Conservation (phyloP, 2,113 vertebrate genomes). For the Crotalus horridus region DNA sequence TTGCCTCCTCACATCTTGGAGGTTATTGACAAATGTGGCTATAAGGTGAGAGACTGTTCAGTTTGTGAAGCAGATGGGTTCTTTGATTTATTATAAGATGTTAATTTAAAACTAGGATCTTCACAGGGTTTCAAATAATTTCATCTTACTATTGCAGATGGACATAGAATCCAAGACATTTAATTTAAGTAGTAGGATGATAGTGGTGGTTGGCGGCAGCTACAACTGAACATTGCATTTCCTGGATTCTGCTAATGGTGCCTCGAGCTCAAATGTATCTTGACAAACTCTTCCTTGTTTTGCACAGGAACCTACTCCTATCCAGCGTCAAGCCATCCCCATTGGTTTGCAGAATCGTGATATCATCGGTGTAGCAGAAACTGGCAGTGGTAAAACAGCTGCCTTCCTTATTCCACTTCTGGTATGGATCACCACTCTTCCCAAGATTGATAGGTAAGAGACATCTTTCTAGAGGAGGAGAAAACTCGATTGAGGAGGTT, state of each 20-base stretch:
- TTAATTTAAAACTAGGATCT: neutral
- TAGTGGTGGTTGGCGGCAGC: no score
- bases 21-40: constrained; percentile 97
- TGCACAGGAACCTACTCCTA: constrained; percentile 89
- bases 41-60: constrained; percentile 78
- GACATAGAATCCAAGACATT: neutral
- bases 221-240: neutral
- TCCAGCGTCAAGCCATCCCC: constrained; percentile 97
- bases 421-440: constrained; percentile 97
- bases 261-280: neutral
- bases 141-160: neutral
- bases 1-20: constrained; percentile 94
- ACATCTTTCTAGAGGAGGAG: neutral
- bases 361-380: constrained; percentile 97
- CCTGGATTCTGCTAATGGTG: neutral
- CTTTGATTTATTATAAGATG: neutral
- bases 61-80: neutral
- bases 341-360: constrained; percentile 97
- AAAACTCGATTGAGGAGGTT: neutral
- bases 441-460: constrained; percentile 90
- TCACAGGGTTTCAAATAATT: neutral
- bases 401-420: constrained; percentile 95
- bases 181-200: neutral
- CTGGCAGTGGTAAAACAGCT: constrained; percentile 95
- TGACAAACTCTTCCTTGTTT: rapidly evolving